These are phyloP conservation scores for Phaetusa simplex DNA, from an alignment of 2,113 vertebrate genomes.

Conservation along the genomic window DNA sequence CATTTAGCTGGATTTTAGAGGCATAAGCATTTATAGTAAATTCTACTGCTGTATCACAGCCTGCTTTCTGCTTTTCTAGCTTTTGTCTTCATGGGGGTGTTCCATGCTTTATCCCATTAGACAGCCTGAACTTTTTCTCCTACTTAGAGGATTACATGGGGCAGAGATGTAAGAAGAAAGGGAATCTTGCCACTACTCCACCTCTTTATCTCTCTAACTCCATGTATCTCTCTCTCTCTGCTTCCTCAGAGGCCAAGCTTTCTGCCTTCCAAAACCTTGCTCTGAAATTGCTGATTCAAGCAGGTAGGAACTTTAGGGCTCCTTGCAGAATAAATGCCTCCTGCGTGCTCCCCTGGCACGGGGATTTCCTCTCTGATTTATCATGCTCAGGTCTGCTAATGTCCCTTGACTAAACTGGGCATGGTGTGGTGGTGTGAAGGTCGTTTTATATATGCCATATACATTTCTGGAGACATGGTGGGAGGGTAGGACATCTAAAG, in stretches of 20 bases:
- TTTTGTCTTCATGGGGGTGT: neutral
- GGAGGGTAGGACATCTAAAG: constrained; percentile 29
- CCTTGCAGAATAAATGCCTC: constrained; percentile 36
- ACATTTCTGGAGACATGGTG: constrained; percentile 17
- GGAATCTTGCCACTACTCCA: neutral
- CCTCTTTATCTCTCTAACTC: neutral
- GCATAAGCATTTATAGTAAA: constrained; percentile 5
- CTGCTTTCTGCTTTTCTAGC: neutral
- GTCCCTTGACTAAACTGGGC: constrained; percentile 7
- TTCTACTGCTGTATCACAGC: neutral
- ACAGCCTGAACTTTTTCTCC: constrained; percentile 16
- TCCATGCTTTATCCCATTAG: constrained; percentile 22
- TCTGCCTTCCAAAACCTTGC: constrained; percentile 16
- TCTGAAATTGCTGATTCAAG: constrained; percentile 65
- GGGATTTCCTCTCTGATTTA: constrained; percentile 73
- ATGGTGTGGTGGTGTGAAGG: constrained; percentile 64
- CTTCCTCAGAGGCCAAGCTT: neutral
- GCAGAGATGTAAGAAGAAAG: neutral
- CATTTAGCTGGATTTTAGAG: neutral
- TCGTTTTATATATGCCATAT: constrained; percentile 29
- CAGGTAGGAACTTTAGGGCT: constrained; percentile 42
- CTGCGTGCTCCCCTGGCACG: constrained; percentile 25
- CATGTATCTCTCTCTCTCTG: neutral
- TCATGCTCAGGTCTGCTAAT: constrained; percentile 59
- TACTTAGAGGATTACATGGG: constrained; percentile 13